Conservation (phyloP, 2,113 vertebrate genomes). For the Myodes glareolus region DNA sequence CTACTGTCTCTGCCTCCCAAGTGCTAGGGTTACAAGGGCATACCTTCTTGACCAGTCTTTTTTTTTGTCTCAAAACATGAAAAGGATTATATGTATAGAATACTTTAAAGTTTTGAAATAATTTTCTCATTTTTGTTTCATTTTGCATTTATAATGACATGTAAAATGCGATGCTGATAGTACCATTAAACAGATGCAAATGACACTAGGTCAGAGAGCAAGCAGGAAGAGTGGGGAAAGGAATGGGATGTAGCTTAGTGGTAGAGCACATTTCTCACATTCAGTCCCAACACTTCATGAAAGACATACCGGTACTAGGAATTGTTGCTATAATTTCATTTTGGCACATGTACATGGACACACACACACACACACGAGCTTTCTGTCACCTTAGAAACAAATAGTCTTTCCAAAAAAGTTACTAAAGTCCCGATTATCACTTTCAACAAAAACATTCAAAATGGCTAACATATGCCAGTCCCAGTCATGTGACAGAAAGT, state of each 20-base stretch:
- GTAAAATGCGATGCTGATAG: neutral
- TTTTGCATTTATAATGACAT: neutral
- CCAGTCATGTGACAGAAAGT: neutral
- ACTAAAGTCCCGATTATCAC: neutral
- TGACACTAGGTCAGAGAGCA: neutral
- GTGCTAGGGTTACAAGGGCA: neutral
- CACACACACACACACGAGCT: neutral
- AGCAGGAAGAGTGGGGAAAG: neutral
- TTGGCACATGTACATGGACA: neutral
- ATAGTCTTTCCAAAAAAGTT: neutral
- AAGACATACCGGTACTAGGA: neutral
- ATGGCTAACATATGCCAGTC: neutral
- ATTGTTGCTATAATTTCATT: neutral
- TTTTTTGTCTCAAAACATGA: neutral
- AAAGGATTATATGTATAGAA: neutral
- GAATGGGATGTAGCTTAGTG: neutral
- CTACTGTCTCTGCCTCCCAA: neutral
- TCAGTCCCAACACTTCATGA: neutral
- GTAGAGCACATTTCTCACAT: neutral
- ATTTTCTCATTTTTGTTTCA: slow-evolving; percentile 6
- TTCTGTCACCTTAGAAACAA: slow-evolving; percentile 17
- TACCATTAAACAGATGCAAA: neutral
- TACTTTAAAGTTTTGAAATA: neutral
- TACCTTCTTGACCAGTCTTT: neutral
- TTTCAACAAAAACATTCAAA: slow-evolving; percentile 14